Percentiles rank a stretch among this genome's conserved stretches.
phyloP scores from a whole-genome alignment of 2,888 invertebrate species.

The Leptogaster cylindrica region DNA sequence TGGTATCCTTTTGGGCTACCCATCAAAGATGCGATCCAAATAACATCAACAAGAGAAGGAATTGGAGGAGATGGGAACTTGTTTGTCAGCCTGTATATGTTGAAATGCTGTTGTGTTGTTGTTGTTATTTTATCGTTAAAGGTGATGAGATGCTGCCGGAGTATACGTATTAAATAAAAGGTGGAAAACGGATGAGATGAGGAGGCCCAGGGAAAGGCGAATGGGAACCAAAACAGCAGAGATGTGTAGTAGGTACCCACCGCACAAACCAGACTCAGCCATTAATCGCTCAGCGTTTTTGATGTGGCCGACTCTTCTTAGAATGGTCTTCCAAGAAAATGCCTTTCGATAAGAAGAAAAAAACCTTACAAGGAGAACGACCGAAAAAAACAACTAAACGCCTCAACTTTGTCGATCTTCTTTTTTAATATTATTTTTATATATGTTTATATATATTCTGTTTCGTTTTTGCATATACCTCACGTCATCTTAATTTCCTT shows the following conservation, averaged over 20 bases:
- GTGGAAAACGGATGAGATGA: background rate
- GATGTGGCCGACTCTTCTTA: conserved; percentile 40
- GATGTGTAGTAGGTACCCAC: conserved; percentile 26
- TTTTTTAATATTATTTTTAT: background rate
- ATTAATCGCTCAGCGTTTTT: conserved; percentile 37
- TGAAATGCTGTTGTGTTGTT: too few species aligned
- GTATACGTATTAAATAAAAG: background rate
- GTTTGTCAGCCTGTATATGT: conserved; percentile 19
- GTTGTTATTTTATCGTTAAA: background rate
- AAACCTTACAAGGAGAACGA: background rate
- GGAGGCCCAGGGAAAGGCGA: background rate
- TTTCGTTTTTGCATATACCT: conserved; percentile 15
- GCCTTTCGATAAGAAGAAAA: conserved; percentile 8
- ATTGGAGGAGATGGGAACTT: conserved; percentile 1
- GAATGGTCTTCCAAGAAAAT: conserved; percentile 40
- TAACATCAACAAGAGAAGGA: background rate
- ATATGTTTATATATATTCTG: too few species aligned
- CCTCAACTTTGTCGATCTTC: too few species aligned
- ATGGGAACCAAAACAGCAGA: background rate
- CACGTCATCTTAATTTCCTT: conserved; percentile 1
- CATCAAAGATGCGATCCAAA: too few species aligned
- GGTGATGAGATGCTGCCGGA: background rate
- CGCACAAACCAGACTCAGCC: conserved; percentile 35
- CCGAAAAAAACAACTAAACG: conserved; percentile 19
- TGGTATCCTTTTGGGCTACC: background rate